A percentile compares a stretch with the other conserved stretches of the same genome.
These are phyloP conservation scores for Tragopan temminckii DNA, from an alignment of 2,797 vertebrate genomes.

Conservation along the genomic window DNA sequence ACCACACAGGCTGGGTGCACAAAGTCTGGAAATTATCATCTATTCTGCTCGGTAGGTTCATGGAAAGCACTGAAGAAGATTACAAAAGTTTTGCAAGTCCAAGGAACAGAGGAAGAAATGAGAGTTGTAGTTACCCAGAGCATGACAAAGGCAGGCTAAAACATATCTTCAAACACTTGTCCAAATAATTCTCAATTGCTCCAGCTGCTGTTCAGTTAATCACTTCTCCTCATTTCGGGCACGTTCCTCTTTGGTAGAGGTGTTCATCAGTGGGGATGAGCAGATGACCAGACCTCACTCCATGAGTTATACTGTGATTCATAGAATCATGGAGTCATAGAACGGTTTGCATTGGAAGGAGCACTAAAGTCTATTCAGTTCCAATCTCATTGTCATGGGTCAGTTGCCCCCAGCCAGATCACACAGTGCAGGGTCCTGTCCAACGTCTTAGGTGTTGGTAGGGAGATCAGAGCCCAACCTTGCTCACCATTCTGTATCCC, in stretches of 20 bases:
- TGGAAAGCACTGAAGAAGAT: neutral
- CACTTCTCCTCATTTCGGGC: neutral
- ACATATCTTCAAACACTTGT: neutral
- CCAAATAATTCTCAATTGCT: neutral
- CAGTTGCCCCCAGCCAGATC: neutral
- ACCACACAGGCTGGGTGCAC: rapidly evolving
- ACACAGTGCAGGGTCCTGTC: too few species aligned
- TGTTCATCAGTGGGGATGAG: neutral
- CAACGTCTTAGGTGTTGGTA: neutral
- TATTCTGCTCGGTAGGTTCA: neutral
- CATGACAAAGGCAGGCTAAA: neutral
- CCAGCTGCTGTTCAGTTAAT: neutral
- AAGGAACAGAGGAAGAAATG: neutral
- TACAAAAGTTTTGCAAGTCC: neutral
- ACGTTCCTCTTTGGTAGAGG: neutral
- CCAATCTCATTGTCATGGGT: neutral
- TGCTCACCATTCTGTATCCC: rapidly evolving
- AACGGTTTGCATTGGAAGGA: neutral
- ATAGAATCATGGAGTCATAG: neutral
- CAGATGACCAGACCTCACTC: rapidly evolving
- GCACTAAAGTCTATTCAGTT: neutral
- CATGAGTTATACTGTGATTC: neutral
- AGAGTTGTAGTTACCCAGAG: neutral
- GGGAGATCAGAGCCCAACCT: neutral
- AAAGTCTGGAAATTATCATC: neutral